Percentiles rank a stretch among this genome's conserved stretches.
Evolutionary conservation across 2,888 invertebrate genomes (phyloP).

Genomic region (Aphrophora alni): DNA sequence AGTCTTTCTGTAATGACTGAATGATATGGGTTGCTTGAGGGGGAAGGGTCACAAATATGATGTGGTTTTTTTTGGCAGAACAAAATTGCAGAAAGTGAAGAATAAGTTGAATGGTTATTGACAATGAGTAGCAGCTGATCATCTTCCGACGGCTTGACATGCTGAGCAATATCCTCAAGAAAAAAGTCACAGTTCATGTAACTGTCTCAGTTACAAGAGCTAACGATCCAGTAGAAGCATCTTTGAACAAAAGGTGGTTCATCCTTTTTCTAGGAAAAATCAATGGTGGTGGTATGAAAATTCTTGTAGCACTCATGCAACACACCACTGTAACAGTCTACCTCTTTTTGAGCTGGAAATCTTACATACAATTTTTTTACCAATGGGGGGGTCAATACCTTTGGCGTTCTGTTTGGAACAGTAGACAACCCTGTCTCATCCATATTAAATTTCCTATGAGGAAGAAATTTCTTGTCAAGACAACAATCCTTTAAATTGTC

Average conservation of each 20-base stretch:
- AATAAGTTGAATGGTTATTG: too few relatives aligned
- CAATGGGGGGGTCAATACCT: slow-evolving; percentile 36
- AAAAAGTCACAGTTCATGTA: too few relatives aligned
- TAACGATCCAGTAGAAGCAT: not conserved
- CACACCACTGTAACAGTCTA: not conserved
- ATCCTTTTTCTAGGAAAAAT: not conserved
- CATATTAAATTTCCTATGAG: not conserved
- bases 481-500: slow-evolving; percentile 44
- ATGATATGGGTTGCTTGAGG: too few relatives aligned
- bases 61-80: too few relatives aligned
- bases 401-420: not conserved
- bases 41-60: too few relatives aligned
- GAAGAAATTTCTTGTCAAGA: not conserved
- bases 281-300: not conserved
- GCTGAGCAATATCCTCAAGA: too few relatives aligned
- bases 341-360: not conserved
- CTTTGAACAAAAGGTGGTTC: not conserved
- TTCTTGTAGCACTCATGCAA: not conserved
- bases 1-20: too few relatives aligned
- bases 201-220: too few relatives aligned
- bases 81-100: too few relatives aligned
- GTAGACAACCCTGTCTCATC: not conserved
- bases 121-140: too few relatives aligned
- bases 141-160: too few relatives aligned
- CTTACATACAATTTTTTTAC: not conserved